phyloP scores from a whole-genome alignment of 1,140 invertebrate genomes.

The Tyrophagus putrescentiae region DNA sequence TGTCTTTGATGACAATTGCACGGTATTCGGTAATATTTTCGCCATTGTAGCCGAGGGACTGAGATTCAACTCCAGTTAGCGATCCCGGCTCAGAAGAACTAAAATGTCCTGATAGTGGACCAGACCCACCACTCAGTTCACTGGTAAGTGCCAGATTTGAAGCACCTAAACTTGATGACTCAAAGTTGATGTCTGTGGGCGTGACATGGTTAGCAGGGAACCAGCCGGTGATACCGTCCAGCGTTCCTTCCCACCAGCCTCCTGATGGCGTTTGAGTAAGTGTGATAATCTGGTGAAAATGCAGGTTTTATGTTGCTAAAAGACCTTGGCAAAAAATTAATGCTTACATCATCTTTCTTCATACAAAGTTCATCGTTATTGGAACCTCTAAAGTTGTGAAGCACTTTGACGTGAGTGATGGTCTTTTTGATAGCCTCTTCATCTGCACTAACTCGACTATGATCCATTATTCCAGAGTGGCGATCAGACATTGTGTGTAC shows the following conservation, averaged over 20 bases:
- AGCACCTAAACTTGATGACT: background rate
- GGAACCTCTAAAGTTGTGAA: slow-evolving; percentile 81
- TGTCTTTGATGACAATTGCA: slow-evolving; percentile 60
- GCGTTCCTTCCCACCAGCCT: slow-evolving; percentile 93
- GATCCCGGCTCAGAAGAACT: background rate
- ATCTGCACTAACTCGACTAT: too few relatives aligned
- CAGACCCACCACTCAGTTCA: too few relatives aligned
- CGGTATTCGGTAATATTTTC: slow-evolving; percentile 3
- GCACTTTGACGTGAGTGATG: slow-evolving; percentile 50
- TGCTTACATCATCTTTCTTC: slow-evolving; percentile 70
- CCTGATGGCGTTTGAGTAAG: slow-evolving; percentile 66
- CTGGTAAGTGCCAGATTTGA: background rate
- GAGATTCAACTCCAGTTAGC: background rate
- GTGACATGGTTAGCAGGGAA: slow-evolving; percentile 93
- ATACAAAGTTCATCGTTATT: slow-evolving; percentile 97
- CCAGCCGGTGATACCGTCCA: slow-evolving; percentile 73
- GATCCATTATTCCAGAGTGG: too few relatives aligned
- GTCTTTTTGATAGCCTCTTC: background rate
- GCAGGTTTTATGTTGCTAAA: background rate
- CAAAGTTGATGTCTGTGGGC: slow-evolving; percentile 10
- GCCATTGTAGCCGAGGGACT: background rate
- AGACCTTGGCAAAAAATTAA: background rate
- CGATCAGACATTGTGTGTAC: too few relatives aligned
- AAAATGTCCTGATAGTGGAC: too few relatives aligned
- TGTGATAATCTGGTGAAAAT: slow-evolving; percentile 49